phyloP scores from a whole-genome alignment of 1,140 invertebrate species.

The Heliconius hermathena region DNA sequence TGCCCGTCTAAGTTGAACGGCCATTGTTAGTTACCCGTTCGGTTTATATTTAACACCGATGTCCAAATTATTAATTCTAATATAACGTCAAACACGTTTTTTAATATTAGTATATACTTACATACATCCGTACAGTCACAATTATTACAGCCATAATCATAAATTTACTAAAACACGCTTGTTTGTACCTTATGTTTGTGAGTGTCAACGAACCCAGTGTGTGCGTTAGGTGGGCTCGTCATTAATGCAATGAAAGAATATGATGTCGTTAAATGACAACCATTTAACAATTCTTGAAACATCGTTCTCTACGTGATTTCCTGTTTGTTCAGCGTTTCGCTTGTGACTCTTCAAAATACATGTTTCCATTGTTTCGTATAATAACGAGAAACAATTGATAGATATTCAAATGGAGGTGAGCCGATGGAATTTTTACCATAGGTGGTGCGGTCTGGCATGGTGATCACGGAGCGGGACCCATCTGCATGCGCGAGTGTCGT shows the following conservation, averaged over 20 bases:
- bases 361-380: slow-evolving; percentile 66
- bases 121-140: not conserved
- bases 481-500: slow-evolving; percentile 69
- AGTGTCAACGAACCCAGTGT: slow-evolving; percentile 52
- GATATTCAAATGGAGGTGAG: slow-evolving; percentile 69
- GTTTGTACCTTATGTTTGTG: slow-evolving; percentile 6
- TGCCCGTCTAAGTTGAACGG: slow-evolving; percentile 12
- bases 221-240: slow-evolving; percentile 41
- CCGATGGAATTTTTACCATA: slow-evolving; percentile 77
- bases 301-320: slow-evolving; percentile 66
- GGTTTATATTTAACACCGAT: not conserved
- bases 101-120: not conserved
- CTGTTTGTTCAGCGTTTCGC: slow-evolving; percentile 50
- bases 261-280: slow-evolving; percentile 46
- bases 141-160: slow-evolving; percentile 20
- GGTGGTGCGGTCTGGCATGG: slow-evolving; percentile 64
- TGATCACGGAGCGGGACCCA: slow-evolving; percentile 62
- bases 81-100: not conserved
- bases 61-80: not conserved
- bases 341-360: slow-evolving; percentile 50
- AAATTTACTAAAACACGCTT: slow-evolving; percentile 15
- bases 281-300: slow-evolving; percentile 64
- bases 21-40: slow-evolving; percentile 7
- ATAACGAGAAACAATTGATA: slow-evolving; percentile 70
- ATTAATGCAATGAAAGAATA: slow-evolving; percentile 41